A percentile compares a stretch with the other conserved stretches of the same genome.
Evolutionary conservation across 2,113 vertebrate species (phyloP).

Genomic region (Macroglossus sobrinus): DNA sequence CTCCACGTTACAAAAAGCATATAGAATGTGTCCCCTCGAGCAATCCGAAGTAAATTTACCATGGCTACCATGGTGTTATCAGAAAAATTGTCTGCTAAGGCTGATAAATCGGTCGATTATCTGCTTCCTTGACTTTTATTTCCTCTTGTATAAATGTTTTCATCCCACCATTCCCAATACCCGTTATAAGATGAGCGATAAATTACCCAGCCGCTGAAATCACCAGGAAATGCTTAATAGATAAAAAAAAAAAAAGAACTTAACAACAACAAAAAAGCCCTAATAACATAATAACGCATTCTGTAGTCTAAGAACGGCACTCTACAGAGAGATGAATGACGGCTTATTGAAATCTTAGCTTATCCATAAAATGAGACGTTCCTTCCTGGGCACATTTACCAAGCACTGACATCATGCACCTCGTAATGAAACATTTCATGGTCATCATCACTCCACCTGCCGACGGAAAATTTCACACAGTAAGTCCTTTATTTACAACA

Average conservation of each 20-base stretch:
- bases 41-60: constrained; percentile 82
- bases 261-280: constrained; percentile 47
- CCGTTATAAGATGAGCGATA: constrained; percentile 62
- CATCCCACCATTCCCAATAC: constrained; percentile 72
- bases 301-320: constrained; percentile 34
- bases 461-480: constrained; percentile 13
- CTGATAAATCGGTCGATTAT: constrained; percentile 81
- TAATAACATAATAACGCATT: constrained; percentile 61
- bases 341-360: constrained; percentile 26
- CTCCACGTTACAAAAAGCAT: constrained; percentile 53
- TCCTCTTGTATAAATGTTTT: constrained; percentile 80
- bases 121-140: constrained; percentile 81
- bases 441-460: background rate
- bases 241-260: constrained; percentile 72
- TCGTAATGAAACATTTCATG: background rate
- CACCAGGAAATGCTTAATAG: constrained; percentile 76
- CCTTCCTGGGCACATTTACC: background rate
- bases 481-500: constrained; percentile 57
- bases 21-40: constrained; percentile 77
- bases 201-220: constrained; percentile 72
- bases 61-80: constrained; percentile 70
- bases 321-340: constrained; percentile 13
- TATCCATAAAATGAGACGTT: constrained; percentile 27
- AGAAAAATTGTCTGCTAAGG: constrained; percentile 81
- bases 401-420: background rate